Base-by-base conservation (phyloP, 1,140 invertebrate genomes). In the Drosophila malerkotliana region DNA sequence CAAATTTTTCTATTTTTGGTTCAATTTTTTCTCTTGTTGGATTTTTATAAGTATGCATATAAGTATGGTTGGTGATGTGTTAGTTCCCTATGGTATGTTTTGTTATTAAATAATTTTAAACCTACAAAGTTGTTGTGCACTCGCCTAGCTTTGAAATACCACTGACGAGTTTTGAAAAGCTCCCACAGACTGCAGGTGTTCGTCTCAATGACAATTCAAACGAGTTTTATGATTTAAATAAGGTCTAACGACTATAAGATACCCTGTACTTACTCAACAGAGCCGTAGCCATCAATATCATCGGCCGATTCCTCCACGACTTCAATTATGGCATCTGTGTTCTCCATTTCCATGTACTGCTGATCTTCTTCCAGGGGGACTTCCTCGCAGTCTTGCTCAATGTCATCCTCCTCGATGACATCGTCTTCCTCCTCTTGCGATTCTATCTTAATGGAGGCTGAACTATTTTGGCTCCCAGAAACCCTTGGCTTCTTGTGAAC, bases 321-420 rank as follows among this genome's bases (percentile, higher is more conserved):
- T 44, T 88, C 83, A 14, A 88, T 88, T 15, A 88, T 88, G 10
- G 75, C 64, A 61, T 88, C 83, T 14, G 82, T 51, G 37, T 83
- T 83, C 47, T 78, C 83, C 10, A 89, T 57, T 6, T 66, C 68
- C 53, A 88, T 52, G 18, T 63, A 85, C 12, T 80, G 66, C 1
- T 39, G 44, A 8, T 82, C 74, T 15, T 9, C 66, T 1, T 54
- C 64, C 14, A 77, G 2, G 6, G 15, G 4, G 21, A 54, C 6
- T 15, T 64, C 62, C n/a, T 39, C 66, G 8, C 52, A 28, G 8
- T 58, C 28, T 6, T 58, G 64, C 10, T 66, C 66, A 4, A 78
- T 62, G 9, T 77, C 78, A 10, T 78, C 83, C 24, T 72, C 57
- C 7, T 82, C 69, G 4, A 80, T 48, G 24, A 57, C 63, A 3